These are phyloP conservation scores for Sycophila sp. DNA, from an alignment of 1,140 invertebrate species.

Conservation along the genomic window DNA sequence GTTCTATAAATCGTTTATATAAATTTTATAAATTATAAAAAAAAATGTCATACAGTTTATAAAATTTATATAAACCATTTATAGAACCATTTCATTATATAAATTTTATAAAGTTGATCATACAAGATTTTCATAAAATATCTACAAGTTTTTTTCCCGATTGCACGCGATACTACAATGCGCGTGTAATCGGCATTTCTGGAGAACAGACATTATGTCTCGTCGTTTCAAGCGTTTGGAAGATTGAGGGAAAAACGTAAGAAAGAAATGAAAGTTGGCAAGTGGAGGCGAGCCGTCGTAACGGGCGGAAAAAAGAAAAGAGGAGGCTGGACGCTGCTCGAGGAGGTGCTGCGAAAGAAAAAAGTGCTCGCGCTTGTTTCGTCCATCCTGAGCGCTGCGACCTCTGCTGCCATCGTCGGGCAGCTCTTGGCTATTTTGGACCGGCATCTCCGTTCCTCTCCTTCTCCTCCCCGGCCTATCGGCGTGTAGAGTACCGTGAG, in stretches of 20 bases:
- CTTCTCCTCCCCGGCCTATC: too few relatives aligned
- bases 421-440: slow-evolving; percentile 65
- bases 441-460: slow-evolving; percentile 45
- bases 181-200: too few relatives aligned
- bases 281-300: background rate
- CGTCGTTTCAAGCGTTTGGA: background rate
- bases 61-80: too few relatives aligned
- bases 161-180: too few relatives aligned
- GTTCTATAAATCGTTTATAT: too few relatives aligned
- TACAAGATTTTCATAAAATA: too few relatives aligned
- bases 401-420: slow-evolving; percentile 38
- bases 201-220: too few relatives aligned
- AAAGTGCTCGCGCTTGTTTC: slow-evolving; percentile 33
- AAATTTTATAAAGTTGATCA: too few relatives aligned
- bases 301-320: background rate
- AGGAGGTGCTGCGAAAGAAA: background rate
- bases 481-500: slow-evolving; percentile 48
- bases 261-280: background rate
- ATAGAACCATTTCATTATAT: too few relatives aligned
- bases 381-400: slow-evolving; percentile 55
- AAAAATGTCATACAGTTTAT: too few relatives aligned
- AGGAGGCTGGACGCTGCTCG: background rate
- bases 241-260: background rate
- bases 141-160: too few relatives aligned
- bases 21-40: too few relatives aligned